Base-by-base conservation (phyloP, 2,113 vertebrate genomes). In the Anarrhichthys ocellatus region DNA sequence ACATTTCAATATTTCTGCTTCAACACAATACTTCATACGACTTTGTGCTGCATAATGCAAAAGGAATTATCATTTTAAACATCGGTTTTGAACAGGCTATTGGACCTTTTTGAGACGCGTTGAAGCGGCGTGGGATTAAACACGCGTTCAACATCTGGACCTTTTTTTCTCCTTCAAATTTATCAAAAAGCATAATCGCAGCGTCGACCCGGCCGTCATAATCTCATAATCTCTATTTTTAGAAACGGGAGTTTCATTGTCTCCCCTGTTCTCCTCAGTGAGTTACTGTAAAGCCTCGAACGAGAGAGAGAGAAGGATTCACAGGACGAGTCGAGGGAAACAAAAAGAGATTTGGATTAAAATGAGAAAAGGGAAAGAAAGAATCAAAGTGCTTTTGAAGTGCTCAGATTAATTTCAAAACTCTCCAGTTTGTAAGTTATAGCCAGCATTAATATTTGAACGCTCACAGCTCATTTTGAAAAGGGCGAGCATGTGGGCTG, bases 1-100 rank as follows among this genome's bases (percentile, higher is more conserved):
- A 87, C 67, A 86, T 85, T 75, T 86, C 71, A 87, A 89, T 85
- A n/a, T 73, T 10, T 67, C 48, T 58, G 17, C 44, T 1, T 74
- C 17, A 1, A 14, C 50, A 80, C 77, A 48, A 27, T 63, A 13
- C 29, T 20, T 42, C 20, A 15, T 34, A 34, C 40, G 32, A 72
- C 15, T 68, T 20, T 61, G 36, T 18, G 73, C 54, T 72, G 17
- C 50, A 76, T 69, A 56, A 73, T 73, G 24, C 36, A 20, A 18
- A 5, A 29, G 44, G 22, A 52, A 74, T 9, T 0, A 34, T 18
- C 7, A 17, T 18, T 40, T 32, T 29, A 18, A 9, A 24, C 68
- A 11, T 29, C 10, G 46, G 62, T 38, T 65, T 32, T 64, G 15
- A 36, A 17, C 15, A 18, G 44, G 3, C 44, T 5, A 18, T 15